Conservation (phyloP, 2,888 invertebrate genomes). For the Adelphocoris suturalis region DNA sequence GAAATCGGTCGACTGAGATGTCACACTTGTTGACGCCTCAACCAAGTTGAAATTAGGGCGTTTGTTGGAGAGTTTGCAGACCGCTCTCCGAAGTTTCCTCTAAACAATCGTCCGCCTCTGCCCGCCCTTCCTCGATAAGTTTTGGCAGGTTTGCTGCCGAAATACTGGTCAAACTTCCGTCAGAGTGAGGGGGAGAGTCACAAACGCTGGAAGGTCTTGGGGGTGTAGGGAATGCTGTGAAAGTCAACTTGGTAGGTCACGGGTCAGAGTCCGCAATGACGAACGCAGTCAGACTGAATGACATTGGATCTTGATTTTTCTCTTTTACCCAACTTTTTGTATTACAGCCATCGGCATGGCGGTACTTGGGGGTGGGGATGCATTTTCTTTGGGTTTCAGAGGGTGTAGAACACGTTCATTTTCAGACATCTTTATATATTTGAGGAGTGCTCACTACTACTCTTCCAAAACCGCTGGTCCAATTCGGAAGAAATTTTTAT, state of each 20-base stretch:
- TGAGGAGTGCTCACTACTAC: too few species aligned
- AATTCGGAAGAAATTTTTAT: too few species aligned
- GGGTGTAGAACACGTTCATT: too few species aligned
- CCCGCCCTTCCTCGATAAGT: neutral
- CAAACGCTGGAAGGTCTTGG: neutral
- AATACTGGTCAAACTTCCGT: slow-evolving; percentile 36
- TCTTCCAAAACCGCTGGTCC: too few species aligned
- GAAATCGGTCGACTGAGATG: neutral
- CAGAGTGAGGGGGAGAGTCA: neutral
- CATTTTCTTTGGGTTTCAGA: too few species aligned
- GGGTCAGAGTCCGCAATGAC: neutral
- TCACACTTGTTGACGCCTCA: neutral
- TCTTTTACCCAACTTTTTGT: too few species aligned
- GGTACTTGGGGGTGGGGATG: too few species aligned
- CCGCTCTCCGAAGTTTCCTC: neutral
- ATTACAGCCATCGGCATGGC: too few species aligned
- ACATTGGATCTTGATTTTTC: slow-evolving; percentile 11
- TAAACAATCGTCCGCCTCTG: neutral
- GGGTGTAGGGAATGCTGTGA: neutral
- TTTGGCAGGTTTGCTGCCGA: slow-evolving; percentile 11
- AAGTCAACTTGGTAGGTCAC: neutral
- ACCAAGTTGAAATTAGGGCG: slow-evolving; percentile 15
- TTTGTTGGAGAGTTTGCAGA: neutral
- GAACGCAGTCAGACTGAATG: neutral
- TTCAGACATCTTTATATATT: too few species aligned